Conservation (phyloP, 2,888 invertebrate genomes). For the Netelia virgata region DNA sequence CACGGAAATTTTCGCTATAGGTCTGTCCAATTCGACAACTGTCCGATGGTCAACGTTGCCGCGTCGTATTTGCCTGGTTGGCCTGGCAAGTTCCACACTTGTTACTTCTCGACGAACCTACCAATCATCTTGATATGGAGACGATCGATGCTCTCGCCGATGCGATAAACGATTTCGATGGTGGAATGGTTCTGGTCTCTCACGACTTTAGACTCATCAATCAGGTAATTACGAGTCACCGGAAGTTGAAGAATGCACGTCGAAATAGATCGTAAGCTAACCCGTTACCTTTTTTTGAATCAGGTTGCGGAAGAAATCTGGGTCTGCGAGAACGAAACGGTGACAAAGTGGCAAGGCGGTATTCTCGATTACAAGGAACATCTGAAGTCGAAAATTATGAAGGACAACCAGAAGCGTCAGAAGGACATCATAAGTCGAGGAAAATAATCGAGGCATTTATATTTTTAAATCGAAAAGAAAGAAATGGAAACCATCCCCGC, state of each 20-base stretch:
- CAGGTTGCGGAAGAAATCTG: conserved; percentile 99
- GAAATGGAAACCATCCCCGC: not conserved
- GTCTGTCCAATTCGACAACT: conserved; percentile 97
- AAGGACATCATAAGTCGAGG: conserved; percentile 78
- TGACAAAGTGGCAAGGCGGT: conserved; percentile 98
- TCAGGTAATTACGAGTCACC: conserved; percentile 89
- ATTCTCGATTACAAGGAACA: conserved; percentile 98
- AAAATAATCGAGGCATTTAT: conserved; percentile 76
- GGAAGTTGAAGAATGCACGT: not conserved
- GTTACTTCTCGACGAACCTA: conserved; percentile 94
- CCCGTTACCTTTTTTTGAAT: conserved; percentile 65
- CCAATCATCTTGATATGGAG: conserved; percentile 98
- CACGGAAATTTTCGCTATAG: conserved; percentile 83
- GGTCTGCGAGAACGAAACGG: conserved; percentile 98
- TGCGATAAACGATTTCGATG: conserved; percentile 98
- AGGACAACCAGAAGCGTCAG: conserved; percentile 86
- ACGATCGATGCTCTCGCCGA: conserved; percentile 99
- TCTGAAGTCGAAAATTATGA: conserved; percentile 94
- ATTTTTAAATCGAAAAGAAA: conserved; percentile 62
- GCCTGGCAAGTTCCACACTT: conserved; percentile 99
- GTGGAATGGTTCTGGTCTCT: conserved; percentile 99
- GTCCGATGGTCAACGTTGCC: conserved; percentile 98
- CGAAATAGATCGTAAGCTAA: not conserved
- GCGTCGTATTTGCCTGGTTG: conserved; percentile 99
- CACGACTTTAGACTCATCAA: conserved; percentile 99